phyloP scores from a whole-genome alignment of 2,888 invertebrate genomes.

The Aphidius colemani region DNA sequence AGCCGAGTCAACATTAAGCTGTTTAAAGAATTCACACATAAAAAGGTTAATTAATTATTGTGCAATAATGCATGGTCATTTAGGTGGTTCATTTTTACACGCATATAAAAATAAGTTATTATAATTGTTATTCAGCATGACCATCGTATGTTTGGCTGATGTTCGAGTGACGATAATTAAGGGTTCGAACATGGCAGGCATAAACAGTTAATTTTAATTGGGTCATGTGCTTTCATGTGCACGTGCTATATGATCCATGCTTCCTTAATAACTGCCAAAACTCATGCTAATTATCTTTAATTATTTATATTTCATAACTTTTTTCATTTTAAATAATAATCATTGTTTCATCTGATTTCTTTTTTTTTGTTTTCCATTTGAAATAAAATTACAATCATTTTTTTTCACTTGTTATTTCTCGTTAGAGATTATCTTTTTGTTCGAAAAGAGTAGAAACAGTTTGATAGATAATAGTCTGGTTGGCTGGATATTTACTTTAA shows the following conservation, averaged over 20 bases:
- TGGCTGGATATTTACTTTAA: too few species aligned
- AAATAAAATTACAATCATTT: too few species aligned
- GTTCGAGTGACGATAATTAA: slow-evolving; percentile 11
- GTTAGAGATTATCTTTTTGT: slow-evolving; percentile 1
- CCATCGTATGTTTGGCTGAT: background rate
- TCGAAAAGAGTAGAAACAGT: background rate
- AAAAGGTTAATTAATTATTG: slow-evolving; percentile 4
- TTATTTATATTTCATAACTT: too few species aligned
- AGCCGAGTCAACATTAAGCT: too few species aligned
- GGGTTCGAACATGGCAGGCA: background rate
- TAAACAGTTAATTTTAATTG: slow-evolving; percentile 16
- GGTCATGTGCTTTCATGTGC: slow-evolving; percentile 19
- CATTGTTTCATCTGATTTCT: too few species aligned
- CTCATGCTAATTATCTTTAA: background rate
- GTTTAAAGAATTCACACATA: too few species aligned
- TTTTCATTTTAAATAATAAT: background rate
- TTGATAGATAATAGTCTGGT: too few species aligned
- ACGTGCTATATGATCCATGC: slow-evolving; percentile 14
- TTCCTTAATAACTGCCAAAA: slow-evolving; percentile 2
- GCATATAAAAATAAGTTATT: background rate
- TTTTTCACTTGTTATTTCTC: background rate
- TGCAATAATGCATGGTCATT: slow-evolving; percentile 9
- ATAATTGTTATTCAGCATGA: too few species aligned
- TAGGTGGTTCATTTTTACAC: slow-evolving; percentile 7
- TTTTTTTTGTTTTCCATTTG: too few species aligned